Evolutionary conservation across 2,888 invertebrate species (phyloP), one percentile per base, ranked within the genome.

Genomic region (Acrobasis consociella): DNA sequence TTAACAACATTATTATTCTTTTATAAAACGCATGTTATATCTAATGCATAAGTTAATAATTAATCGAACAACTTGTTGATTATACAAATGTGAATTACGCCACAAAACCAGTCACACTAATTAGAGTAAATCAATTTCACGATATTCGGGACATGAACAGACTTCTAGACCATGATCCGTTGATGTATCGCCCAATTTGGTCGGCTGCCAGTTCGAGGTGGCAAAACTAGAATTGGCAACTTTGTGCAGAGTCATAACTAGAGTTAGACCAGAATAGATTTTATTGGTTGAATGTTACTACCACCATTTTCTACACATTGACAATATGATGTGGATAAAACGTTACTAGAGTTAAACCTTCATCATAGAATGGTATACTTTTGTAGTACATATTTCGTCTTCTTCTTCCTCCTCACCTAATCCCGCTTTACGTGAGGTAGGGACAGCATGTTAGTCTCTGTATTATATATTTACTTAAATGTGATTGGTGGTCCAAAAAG

Each of bases 61-160:
- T 11, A 16, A 49, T 17, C 46, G 31, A 56, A 62, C 59, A 62
- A 64, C 58, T 65, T 61, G 63, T 65, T 61, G 58, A 58, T 63
- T 63, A 50, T 17, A 64, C 60, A 55, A 49, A 52, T 64, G 50
- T 62, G 10, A 46, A 60, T 62, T 62, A 49, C 31, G 39, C 10
- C 69, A 68, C 63, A 62, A 76, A 62, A 72, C 68, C 67, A 66
- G 69, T 73, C 70, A 71, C 69, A 69, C 71, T 75, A 85, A 85
- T 86, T 83, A 85, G 75, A 75, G 69, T 79, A 77, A 81, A 86
- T 86, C 79, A 84, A 82, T 85, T 81, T 74, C 70, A 76, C 71
- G 71, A 74, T 72, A 69, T 72, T 73, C 69, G 70, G 72, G 72
- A 74, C 73, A 74, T 74, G 64, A 70, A 66, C 67, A 69, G 70